Evolutionary conservation across 2,888 invertebrate species (phyloP).

Genomic region (Amiota minor): DNA sequence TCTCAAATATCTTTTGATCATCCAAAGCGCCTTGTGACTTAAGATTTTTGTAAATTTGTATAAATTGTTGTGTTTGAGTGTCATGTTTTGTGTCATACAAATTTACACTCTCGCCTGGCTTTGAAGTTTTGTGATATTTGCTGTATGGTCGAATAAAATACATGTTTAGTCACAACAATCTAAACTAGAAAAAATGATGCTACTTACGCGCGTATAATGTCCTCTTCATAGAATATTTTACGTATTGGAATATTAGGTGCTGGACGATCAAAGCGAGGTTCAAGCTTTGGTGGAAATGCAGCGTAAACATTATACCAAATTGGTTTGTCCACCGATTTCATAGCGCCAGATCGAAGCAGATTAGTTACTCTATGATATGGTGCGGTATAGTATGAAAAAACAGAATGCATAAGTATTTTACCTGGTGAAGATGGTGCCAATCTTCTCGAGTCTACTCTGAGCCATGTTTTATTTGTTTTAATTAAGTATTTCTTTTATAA

Average conservation of each 20-base stretch:
- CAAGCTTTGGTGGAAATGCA: conserved; percentile 89
- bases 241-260: conserved; percentile 78
- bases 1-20: conserved; percentile 75
- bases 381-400: neutral
- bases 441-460: conserved; percentile 81
- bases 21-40: conserved; percentile 76
- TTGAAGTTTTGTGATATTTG: conserved; percentile 79
- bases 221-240: conserved; percentile 88
- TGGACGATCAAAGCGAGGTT: conserved; percentile 84
- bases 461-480: conserved; percentile 75
- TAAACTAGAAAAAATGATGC: too few relatives aligned
- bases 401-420: conserved; percentile 64
- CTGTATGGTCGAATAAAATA: conserved; percentile 73
- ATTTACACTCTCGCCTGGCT: conserved; percentile 76
- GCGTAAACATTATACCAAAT: conserved; percentile 94
- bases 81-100: conserved; percentile 72
- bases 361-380: conserved; percentile 78
- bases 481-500: conserved; percentile 33
- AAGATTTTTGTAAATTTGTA: conserved; percentile 78
- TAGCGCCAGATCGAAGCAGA: conserved; percentile 84
- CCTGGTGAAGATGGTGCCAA: conserved; percentile 83
- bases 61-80: conserved; percentile 77
- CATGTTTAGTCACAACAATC: neutral
- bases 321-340: conserved; percentile 88
- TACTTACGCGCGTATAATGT: conserved; percentile 85